Evolutionary conservation across 2,113 vertebrate genomes (phyloP).

Genomic region (Casuarius casuarius): DNA sequence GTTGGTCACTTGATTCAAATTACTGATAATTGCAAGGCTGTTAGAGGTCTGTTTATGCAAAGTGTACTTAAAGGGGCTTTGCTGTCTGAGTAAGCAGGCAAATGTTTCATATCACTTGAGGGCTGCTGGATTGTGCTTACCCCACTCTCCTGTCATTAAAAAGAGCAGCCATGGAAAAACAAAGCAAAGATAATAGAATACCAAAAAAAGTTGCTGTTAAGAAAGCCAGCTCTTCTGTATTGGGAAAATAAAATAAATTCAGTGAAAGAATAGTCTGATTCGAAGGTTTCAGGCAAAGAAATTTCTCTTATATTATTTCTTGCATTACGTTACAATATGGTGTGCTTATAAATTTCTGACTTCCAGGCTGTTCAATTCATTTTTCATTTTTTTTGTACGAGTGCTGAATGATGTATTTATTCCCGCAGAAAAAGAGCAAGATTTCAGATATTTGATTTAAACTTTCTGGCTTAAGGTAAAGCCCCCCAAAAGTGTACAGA

Average conservation of each 20-base stretch:
- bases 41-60: constrained; percentile 64
- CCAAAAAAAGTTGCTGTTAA: background rate
- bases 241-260: background rate
- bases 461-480: background rate
- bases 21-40: constrained; percentile 73
- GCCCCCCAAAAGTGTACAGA: too few species aligned
- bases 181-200: background rate
- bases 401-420: background rate
- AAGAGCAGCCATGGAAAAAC: background rate
- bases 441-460: background rate
- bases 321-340: background rate
- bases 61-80: constrained; percentile 36
- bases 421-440: background rate
- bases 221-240: background rate
- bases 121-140: background rate
- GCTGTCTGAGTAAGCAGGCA: constrained; percentile 1
- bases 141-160: background rate
- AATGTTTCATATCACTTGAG: constrained; percentile 37
- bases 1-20: constrained; percentile 77
- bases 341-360: background rate
- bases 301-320: background rate
- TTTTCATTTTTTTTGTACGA: background rate
- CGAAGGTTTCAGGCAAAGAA: background rate
- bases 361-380: background rate
- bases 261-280: background rate